Evolutionary conservation across 2,797 vertebrate genomes (phyloP).

Genomic region (Furcifer pardalis): DNA sequence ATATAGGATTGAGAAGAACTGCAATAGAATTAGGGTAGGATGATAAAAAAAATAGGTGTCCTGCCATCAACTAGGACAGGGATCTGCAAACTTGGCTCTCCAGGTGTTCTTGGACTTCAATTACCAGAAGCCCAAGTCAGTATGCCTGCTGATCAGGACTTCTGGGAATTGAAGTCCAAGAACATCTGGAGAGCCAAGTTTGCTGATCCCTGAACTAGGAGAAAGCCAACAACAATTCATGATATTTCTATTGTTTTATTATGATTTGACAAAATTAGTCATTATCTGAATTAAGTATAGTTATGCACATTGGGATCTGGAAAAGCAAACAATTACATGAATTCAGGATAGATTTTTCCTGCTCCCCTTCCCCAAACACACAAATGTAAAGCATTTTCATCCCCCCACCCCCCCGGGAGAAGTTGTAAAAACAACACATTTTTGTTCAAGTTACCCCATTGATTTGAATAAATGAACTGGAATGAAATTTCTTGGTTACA

Average conservation of each 20-base stretch:
- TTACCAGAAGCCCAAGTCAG: too few relatives aligned
- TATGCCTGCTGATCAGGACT: too few relatives aligned
- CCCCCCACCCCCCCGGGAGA: neutral
- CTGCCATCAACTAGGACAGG: too few relatives aligned
- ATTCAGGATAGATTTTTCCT: neutral
- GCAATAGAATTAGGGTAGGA: too few relatives aligned
- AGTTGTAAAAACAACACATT: neutral
- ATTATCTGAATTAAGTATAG: neutral
- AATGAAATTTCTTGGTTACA: slow-evolving; percentile 1
- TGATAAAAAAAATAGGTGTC: too few relatives aligned
- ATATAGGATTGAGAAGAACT: too few relatives aligned
- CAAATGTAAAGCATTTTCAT: neutral
- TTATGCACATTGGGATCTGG: neutral
- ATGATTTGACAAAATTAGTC: neutral
- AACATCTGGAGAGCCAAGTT: too few relatives aligned
- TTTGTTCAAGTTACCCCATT: neutral
- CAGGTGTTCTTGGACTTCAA: too few relatives aligned
- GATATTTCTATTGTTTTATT: neutral
- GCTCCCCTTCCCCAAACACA: neutral
- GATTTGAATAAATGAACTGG: neutral
- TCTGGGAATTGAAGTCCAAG: too few relatives aligned
- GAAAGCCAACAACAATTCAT: too few relatives aligned
- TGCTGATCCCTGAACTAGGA: too few relatives aligned
- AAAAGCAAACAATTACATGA: neutral
- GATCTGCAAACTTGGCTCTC: too few relatives aligned